Evolutionary conservation across 2,888 invertebrate genomes (phyloP), one percentile per base, ranked within the genome.

Genomic region (Mayetiola destructor): DNA sequence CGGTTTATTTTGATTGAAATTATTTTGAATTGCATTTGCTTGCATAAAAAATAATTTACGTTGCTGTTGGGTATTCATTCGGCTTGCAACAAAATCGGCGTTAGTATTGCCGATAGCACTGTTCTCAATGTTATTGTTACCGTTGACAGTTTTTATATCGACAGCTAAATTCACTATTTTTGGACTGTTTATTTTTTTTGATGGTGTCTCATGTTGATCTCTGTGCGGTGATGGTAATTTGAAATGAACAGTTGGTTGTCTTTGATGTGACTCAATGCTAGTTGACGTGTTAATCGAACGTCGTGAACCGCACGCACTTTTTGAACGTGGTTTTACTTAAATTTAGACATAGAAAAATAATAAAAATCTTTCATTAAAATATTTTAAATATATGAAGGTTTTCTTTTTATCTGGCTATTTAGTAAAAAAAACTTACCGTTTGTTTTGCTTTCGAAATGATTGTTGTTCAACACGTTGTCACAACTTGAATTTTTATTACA

Each of bases 401-500:
- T 40, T 9, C 9, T 18, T 40, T 3, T 3, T 20, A 18, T 40
- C 10, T 20, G 4, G 20, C n/a, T 5, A 20, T 14, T 16, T 39
- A n/a, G n/a, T n/a, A n/a, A n/a, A n/a, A n/a, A n/a, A n/a, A n/a
- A 27, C 29, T 56, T 56, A 56, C 56, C 39, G 6, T 29, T 40
- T 4, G 39, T 18, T 48, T 48, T 48, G 8, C 36, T 21, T 12
- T 37, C 55, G 8, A 23, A 29, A 37, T 27, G 20, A 77, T 65
- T 76, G 76, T 61, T 77, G 76, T 65, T 76, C 75, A 60, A 67
- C 64, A 21, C 71, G 66, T 66, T 56, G 66, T 71, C 68, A 75
- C 74, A 62, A 70, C 85, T 84, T 39, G 77, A 77, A 56, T 84
- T 81, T 70, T 79, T 80, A 65, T 83, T 81, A 70, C 79, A 80